Conservation (phyloP, 2,888 invertebrate species). For the Acronicta aceris region DNA sequence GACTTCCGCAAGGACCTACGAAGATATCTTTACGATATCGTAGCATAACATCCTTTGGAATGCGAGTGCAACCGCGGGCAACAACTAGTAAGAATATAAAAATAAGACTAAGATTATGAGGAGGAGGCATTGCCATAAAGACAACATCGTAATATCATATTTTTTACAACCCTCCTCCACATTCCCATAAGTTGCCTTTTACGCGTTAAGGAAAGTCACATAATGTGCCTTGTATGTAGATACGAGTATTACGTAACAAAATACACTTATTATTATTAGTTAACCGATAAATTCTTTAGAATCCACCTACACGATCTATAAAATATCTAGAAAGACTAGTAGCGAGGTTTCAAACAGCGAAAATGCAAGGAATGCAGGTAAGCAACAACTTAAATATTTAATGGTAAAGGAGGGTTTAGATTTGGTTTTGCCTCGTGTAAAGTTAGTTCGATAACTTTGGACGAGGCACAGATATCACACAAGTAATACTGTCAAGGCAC, state of each 20-base stretch:
- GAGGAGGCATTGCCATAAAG: too few species aligned
- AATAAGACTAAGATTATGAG: neutral
- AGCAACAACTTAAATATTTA: conserved; percentile 38
- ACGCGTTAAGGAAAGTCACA: conserved; percentile 23
- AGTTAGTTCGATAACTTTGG: neutral
- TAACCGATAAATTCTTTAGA: conserved; percentile 21
- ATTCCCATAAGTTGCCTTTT: conserved; percentile 8
- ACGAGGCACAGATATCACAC: neutral
- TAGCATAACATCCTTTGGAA: too few species aligned
- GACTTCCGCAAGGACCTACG: too few species aligned
- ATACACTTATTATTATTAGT: conserved; percentile 22
- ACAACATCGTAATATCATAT: neutral
- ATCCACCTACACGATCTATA: conserved; percentile 14
- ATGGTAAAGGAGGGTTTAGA: conserved; percentile 32
- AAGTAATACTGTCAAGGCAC: neutral
- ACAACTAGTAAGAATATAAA: neutral
- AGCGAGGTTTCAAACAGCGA: conserved; percentile 11
- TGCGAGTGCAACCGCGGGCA: too few species aligned
- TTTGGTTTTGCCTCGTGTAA: neutral
- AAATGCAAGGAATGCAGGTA: conserved; percentile 33
- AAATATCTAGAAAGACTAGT: conserved; percentile 33
- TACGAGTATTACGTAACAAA: neutral
- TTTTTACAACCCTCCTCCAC: conserved; percentile 1
- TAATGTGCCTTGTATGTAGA: neutral
- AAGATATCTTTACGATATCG: too few species aligned